Percentiles rank a stretch among this genome's conserved stretches.
Evolutionary conservation across 2,888 invertebrate genomes (phyloP).

Genomic region (Coelinius sp.): DNA sequence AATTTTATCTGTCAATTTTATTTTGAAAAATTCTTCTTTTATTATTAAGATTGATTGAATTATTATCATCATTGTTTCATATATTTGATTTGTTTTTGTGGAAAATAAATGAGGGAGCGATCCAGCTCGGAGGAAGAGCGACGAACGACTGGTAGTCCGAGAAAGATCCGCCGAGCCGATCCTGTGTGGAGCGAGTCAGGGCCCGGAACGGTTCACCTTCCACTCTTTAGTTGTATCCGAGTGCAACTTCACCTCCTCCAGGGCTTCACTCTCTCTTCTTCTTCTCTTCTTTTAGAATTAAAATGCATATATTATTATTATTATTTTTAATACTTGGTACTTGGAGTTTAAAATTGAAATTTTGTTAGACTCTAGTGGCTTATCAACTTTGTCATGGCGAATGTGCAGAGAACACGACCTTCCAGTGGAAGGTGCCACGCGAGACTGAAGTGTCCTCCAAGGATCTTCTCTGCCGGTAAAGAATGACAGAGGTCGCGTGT

Average conservation of each 20-base stretch:
- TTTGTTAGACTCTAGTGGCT: not conserved
- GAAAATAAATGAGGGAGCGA: not conserved
- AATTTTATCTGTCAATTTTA: not conserved
- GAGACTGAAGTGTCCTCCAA: slow-evolving; percentile 44
- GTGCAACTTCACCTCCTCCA: slow-evolving; percentile 42
- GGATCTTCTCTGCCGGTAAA: slow-evolving; percentile 28
- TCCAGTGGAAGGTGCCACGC: slow-evolving; percentile 48
- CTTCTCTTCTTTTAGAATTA: slow-evolving; percentile 7
- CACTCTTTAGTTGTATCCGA: slow-evolving; percentile 46
- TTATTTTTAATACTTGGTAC: not conserved
- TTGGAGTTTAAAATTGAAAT: not conserved
- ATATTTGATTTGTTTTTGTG: not conserved
- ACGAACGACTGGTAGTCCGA: slow-evolving; percentile 65
- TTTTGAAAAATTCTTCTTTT: too few species aligned
- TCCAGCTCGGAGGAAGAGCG: slow-evolving; percentile 63
- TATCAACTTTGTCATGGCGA: not conserved
- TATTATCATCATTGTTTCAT: too few species aligned
- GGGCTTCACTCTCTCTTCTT: slow-evolving; percentile 36
- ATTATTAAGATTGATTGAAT: not conserved
- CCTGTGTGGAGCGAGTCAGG: slow-evolving; percentile 54
- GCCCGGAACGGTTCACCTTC: slow-evolving; percentile 50
- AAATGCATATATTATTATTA: too few species aligned
- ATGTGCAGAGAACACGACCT: slow-evolving; percentile 40
- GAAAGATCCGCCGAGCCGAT: slow-evolving; percentile 55
- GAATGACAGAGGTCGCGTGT: slow-evolving; percentile 40